These are phyloP conservation scores for Macrotrachela quadricornifera DNA, from an alignment of 1,140 invertebrate species.

Conservation along the genomic window DNA sequence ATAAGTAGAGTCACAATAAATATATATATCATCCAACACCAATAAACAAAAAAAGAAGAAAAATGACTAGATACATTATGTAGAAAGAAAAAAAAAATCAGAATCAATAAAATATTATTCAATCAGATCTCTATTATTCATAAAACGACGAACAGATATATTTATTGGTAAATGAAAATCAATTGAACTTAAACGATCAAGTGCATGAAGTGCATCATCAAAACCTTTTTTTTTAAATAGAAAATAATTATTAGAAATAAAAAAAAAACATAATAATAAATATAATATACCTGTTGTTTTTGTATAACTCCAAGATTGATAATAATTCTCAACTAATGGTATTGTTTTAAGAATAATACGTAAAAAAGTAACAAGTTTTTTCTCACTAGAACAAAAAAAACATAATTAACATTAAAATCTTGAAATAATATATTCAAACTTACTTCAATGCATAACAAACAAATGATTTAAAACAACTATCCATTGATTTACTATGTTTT, in stretches of 20 bases:
- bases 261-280: constrained; percentile 4
- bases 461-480: constrained; percentile 95
- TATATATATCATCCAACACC: too few relatives aligned
- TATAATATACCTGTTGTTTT: constrained; percentile 52
- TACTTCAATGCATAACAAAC: constrained; percentile 82
- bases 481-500: constrained; percentile 70
- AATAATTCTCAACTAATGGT: constrained; percentile 64
- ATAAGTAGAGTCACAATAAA: too few relatives aligned
- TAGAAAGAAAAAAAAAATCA: too few relatives aligned
- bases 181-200: constrained; percentile 60
- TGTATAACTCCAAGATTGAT: constrained; percentile 81
- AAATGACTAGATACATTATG: too few relatives aligned
- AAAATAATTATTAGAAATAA: constrained; percentile 22
- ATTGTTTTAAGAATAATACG: constrained; percentile 71
- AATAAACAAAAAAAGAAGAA: too few relatives aligned
- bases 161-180: constrained; percentile 84
- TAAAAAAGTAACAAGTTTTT: constrained; percentile 73
- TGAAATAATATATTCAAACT: constrained; percentile 34
- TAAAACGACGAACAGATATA: constrained; percentile 53
- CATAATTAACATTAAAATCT: constrained; percentile 1
- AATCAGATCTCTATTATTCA: too few relatives aligned
- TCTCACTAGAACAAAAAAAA: constrained; percentile 40
- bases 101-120: too few relatives aligned
- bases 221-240: constrained; percentile 46
- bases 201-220: constrained; percentile 69